These are phyloP conservation scores for Rapana venosa DNA, from an alignment of 2,888 invertebrate genomes.

Conservation along the genomic window DNA sequence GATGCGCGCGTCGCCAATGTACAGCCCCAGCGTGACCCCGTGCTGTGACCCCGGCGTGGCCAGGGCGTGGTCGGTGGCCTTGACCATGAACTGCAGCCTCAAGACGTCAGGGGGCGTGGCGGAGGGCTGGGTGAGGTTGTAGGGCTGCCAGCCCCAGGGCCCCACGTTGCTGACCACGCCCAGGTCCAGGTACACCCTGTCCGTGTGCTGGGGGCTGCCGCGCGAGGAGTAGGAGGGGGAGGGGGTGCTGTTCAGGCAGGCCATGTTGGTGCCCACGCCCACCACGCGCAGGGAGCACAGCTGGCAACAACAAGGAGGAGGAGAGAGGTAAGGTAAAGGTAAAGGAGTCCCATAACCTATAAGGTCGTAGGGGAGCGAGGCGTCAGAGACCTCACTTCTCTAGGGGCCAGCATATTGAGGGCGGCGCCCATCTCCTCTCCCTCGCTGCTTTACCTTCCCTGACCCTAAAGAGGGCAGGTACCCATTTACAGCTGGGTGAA, in stretches of 20 bases:
- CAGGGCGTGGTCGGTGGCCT: constrained; percentile 52
- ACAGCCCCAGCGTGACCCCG: constrained; percentile 49
- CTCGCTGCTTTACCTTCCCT: too few species aligned
- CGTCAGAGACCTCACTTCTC: too few species aligned
- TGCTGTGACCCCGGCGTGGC: constrained; percentile 46
- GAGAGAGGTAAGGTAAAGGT: not conserved
- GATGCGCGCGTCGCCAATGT: constrained; percentile 31
- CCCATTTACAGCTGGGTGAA: too few species aligned
- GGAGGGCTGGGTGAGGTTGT: constrained; percentile 20
- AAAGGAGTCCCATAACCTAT: not conserved
- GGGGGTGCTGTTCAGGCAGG: constrained; percentile 20
- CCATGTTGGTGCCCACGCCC: constrained; percentile 42
- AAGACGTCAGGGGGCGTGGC: constrained; percentile 48
- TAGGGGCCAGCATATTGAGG: too few species aligned
- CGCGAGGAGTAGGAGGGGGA: constrained; percentile 25
- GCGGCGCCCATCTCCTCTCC: too few species aligned
- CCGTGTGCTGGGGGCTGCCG: constrained; percentile 26
- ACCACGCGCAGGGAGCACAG: constrained; percentile 42
- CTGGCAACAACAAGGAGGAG: too few species aligned
- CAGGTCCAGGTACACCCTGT: constrained; percentile 36
- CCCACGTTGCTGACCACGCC: constrained; percentile 59
- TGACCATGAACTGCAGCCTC: constrained; percentile 54
- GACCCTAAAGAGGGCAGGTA: too few species aligned
- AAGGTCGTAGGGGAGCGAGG: too few species aligned
- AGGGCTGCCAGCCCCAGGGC: constrained; percentile 45